Percentiles rank a stretch among this genome's conserved stretches.
Evolutionary conservation across 2,113 vertebrate species (phyloP).

Genomic region (Galeopterus variegatus): DNA sequence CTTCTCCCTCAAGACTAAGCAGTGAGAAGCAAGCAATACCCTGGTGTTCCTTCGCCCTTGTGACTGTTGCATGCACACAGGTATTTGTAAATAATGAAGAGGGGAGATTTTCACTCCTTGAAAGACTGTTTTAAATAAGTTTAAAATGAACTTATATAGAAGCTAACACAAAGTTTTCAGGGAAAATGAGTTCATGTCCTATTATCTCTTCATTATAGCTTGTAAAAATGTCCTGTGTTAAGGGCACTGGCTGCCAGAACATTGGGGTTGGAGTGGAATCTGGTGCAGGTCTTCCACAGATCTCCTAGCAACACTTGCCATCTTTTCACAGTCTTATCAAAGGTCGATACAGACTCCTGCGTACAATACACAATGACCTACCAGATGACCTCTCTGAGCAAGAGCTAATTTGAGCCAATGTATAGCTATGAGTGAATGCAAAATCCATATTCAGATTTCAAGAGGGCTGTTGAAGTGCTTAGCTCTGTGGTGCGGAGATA

Average conservation of each 20-base stretch:
- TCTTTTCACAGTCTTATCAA: conserved; percentile 11
- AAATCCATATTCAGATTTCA: conserved; percentile 82
- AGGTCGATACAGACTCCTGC: not conserved
- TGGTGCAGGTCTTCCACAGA: fast-evolving
- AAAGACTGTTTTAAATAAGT: conserved; percentile 86
- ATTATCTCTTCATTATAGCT: conserved; percentile 86
- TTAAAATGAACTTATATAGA: conserved; percentile 86
- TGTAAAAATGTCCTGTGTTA: conserved; percentile 67
- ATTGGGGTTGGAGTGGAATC: not conserved
- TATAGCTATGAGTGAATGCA: conserved; percentile 77
- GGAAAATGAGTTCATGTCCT: conserved; percentile 86
- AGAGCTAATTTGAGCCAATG: conserved; percentile 76
- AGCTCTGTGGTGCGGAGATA: not conserved
- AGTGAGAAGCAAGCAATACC: conserved; percentile 64
- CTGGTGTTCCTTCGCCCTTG: conserved; percentile 80
- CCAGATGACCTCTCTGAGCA: conserved; percentile 68
- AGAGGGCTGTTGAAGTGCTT: conserved; percentile 53
- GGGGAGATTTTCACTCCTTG: conserved; percentile 83
- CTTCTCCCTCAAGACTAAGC: not conserved
- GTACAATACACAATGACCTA: not conserved
- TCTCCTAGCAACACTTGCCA: not conserved
- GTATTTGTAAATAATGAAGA: conserved; percentile 72
- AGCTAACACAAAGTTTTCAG: conserved; percentile 82
- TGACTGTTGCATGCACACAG: conserved; percentile 79
- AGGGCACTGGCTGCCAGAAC: conserved; percentile 69